phyloP scores from a whole-genome alignment of 2,888 invertebrate genomes.

The Chrysomela aeneicollis region DNA sequence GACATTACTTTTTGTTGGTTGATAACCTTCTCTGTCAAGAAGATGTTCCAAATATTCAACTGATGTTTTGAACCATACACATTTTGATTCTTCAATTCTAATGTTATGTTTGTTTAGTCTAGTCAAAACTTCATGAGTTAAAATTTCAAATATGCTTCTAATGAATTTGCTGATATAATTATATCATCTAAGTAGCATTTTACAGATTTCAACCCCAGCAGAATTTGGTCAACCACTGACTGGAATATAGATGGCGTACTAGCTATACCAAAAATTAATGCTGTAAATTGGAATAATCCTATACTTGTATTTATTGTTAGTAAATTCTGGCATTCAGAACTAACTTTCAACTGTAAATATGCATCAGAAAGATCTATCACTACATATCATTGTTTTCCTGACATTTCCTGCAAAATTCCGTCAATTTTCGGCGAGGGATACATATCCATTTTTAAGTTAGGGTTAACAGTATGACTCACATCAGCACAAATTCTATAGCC shows the following conservation, averaged over 20 bases:
- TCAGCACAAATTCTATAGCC: slow-evolving; percentile 12
- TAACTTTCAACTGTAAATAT: slow-evolving; percentile 15
- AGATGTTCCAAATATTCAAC: slow-evolving; percentile 14
- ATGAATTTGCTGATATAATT: not conserved
- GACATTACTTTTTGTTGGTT: slow-evolving; percentile 7
- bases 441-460: slow-evolving; percentile 14
- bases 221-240: slow-evolving; percentile 12
- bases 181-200: slow-evolving; percentile 20
- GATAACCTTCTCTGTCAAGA: slow-evolving; percentile 1
- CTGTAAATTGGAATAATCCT: slow-evolving; percentile 6
- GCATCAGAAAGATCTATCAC: slow-evolving; percentile 12
- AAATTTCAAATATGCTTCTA: not conserved
- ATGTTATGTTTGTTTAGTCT: slow-evolving; percentile 6
- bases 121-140: slow-evolving; percentile 12
- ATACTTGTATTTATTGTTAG: slow-evolving; percentile 9
- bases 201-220: not conserved
- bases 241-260: slow-evolving; percentile 18
- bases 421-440: slow-evolving; percentile 10
- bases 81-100: not conserved
- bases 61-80: slow-evolving; percentile 5
- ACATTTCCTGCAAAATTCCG: slow-evolving; percentile 15
- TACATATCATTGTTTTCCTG: slow-evolving; percentile 11
- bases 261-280: slow-evolving; percentile 11
- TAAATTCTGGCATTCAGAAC: not conserved
- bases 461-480: slow-evolving; percentile 12